A percentile compares a stretch with the other conserved stretches of the same genome.
These are phyloP conservation scores for Ianthella basta DNA, from an alignment of 37 sponge, comb jelly and placozoan genomes.

Conservation along the genomic window DNA sequence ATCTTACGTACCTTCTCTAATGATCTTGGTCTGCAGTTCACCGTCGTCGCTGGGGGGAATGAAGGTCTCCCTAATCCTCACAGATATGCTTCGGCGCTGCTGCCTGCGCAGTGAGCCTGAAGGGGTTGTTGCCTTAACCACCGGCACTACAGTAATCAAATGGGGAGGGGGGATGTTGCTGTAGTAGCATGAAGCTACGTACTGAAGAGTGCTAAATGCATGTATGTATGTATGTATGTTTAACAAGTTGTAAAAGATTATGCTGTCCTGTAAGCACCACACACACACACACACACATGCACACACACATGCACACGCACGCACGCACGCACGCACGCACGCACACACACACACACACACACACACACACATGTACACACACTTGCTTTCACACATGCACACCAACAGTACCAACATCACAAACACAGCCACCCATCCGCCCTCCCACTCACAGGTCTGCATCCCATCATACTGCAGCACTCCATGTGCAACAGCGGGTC, in stretches of 20 bases:
- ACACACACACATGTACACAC: conserved; percentile 34
- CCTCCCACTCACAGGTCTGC: conserved; percentile 21
- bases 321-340: conserved; percentile 27
- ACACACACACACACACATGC: conserved; percentile 40
- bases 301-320: conserved; percentile 40
- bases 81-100: not conserved
- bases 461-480: not conserved
- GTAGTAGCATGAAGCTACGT: too few species aligned
- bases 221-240: too few species aligned
- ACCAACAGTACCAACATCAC: conserved; percentile 3
- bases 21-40: conserved; percentile 5
- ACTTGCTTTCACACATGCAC: conserved; percentile 20
- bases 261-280: too few species aligned
- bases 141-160: too few species aligned
- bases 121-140: too few species aligned
- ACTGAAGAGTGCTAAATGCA: too few species aligned
- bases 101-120: too few species aligned
- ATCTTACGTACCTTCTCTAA: conserved; percentile 36
- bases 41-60: not conserved
- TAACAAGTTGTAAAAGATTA: too few species aligned
- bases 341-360: conserved; percentile 37
- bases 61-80: not conserved
- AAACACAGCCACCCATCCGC: conserved; percentile 20
- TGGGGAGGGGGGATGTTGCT: too few species aligned
- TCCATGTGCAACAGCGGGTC: not conserved